Evolutionary conservation across 2,797 vertebrate species (phyloP).

Genomic region (Malacoraja senta): DNA sequence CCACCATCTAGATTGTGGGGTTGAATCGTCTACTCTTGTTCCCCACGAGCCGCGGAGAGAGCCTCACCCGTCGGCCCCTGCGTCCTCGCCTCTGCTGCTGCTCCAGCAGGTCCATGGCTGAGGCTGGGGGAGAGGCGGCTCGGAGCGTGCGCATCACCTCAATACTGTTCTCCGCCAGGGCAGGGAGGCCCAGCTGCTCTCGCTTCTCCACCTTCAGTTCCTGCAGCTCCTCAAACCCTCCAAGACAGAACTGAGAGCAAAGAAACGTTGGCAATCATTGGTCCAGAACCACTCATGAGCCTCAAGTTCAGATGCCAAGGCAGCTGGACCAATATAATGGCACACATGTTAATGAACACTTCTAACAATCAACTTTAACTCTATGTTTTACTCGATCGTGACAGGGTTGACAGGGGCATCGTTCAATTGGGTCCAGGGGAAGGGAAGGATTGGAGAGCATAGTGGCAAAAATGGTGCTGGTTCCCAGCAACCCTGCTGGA

Average conservation of each 20-base stretch:
- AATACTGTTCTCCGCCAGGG: constrained; percentile 86
- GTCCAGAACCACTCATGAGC: background rate
- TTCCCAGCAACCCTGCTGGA: background rate
- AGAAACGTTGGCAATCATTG: too few species aligned
- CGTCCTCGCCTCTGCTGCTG: constrained; percentile 80
- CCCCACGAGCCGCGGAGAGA: too few species aligned
- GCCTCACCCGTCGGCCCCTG: constrained; percentile 77
- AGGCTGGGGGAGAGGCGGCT: constrained; percentile 80
- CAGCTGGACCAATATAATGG: background rate
- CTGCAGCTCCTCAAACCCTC: constrained; percentile 84
- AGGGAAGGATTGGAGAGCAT: background rate
- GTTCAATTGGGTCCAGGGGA: background rate
- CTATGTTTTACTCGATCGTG: background rate
- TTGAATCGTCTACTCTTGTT: background rate
- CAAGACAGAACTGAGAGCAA: constrained; percentile 75
- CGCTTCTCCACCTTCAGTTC: constrained; percentile 71
- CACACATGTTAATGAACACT: background rate
- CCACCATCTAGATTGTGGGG: background rate
- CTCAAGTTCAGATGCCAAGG: background rate
- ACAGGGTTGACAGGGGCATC: background rate
- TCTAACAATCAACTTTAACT: too few species aligned
- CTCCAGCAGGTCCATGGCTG: constrained; percentile 79
- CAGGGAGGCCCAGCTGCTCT: constrained; percentile 65
- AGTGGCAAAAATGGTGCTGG: background rate
- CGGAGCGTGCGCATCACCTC: constrained; percentile 83